Evolutionary conservation across 2,888 invertebrate species (phyloP).

Genomic region (Phalera bucephala): DNA sequence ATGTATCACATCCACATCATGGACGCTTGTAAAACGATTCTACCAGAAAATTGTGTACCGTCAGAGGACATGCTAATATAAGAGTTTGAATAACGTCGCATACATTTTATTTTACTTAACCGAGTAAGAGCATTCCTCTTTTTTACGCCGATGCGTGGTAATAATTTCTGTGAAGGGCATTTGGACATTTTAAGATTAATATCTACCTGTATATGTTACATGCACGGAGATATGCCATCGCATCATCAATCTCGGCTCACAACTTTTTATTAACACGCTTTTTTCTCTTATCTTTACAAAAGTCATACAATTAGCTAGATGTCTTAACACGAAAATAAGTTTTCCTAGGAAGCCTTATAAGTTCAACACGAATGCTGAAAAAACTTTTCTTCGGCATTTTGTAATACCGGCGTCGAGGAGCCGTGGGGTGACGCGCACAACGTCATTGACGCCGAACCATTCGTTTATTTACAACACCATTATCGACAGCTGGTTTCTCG

Average conservation of each 20-base stretch:
- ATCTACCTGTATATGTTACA: too few species aligned
- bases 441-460: conserved; percentile 26
- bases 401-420: conserved; percentile 19
- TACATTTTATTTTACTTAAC: conserved; percentile 15
- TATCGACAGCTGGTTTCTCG: conserved; percentile 40
- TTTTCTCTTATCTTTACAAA: too few species aligned
- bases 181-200: too few species aligned
- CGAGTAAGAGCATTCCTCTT: conserved; percentile 6
- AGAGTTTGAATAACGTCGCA: conserved; percentile 16
- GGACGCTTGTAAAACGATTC: conserved; percentile 18
- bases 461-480: conserved; percentile 35
- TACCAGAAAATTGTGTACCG: conserved; percentile 23
- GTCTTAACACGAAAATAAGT: background rate
- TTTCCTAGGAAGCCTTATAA: conserved; percentile 1
- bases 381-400: conserved; percentile 31
- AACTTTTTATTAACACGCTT: too few species aligned
- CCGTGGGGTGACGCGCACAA: conserved; percentile 15
- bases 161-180: background rate
- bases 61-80: conserved; percentile 9
- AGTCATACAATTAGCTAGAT: conserved; percentile 1
- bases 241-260: too few species aligned
- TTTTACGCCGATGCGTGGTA: background rate
- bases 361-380: conserved; percentile 11
- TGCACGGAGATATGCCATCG: too few species aligned
- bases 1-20: too few species aligned